Evolutionary conservation across 2,113 vertebrate genomes (phyloP).

Genomic region (Vidua chalybeata): DNA sequence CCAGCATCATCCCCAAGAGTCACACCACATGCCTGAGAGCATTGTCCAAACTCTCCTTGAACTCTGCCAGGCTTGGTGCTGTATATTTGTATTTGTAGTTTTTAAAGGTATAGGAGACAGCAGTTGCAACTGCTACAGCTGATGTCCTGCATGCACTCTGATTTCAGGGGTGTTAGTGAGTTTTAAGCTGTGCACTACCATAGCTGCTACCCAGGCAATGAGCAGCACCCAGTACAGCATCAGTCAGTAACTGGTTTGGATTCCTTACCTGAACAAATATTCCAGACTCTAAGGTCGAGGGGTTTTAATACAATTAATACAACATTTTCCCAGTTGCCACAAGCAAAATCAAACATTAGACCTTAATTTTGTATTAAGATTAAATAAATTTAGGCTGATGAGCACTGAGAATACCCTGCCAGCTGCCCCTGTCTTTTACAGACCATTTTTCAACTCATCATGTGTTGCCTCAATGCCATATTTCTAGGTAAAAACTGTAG

Average conservation of each 20-base stretch:
- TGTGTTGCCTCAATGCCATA: not conserved
- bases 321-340: not conserved
- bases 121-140: not conserved
- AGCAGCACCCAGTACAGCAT: not conserved
- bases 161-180: fast-evolving
- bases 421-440: not conserved
- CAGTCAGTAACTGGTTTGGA: not conserved
- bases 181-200: not conserved
- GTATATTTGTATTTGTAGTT: not conserved
- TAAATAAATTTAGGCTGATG: not conserved
- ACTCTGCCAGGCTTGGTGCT: not conserved
- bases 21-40: not conserved
- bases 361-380: not conserved
- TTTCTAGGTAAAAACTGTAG: not conserved
- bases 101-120: not conserved
- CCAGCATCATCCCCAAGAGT: not conserved
- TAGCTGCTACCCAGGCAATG: not conserved
- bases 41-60: not conserved
- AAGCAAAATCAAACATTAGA: not conserved
- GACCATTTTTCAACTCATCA: not conserved
- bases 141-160: not conserved
- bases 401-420: not conserved
- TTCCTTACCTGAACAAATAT: not conserved
- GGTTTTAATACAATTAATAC: not conserved
- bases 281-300: fast-evolving